Base-by-base conservation (phyloP, 2,888 invertebrate species). In the Nemotelus pantherinus region DNA sequence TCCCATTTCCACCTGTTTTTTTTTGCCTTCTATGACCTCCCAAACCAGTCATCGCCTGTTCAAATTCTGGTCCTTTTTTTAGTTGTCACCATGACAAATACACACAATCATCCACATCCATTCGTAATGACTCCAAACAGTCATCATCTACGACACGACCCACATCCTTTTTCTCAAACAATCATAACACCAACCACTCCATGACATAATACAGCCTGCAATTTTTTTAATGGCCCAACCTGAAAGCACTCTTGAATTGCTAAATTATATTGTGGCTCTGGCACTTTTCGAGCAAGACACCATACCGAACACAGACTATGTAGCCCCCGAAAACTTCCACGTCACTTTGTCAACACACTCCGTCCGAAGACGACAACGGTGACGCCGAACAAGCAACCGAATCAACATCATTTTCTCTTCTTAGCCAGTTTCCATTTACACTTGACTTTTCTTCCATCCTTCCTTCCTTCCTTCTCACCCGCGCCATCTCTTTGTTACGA, bases 231-330 rank as follows among this genome's bases (percentile, higher is more conserved):
- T 70, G 70, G 70, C 25, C 25, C 55, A 43, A 9, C 70, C 50
- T 53, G 70, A 70, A 50, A 70, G 70, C 53, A 53, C 70, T 39
- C 53, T 55, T 70, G 70, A 70, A 70, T 47, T 47, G 55, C 70
- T 53, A 43, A 70, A 70, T 70, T 53, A 70, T 70, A 70, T 70
- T 70, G 70, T 55, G 53, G 70, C 53, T 70, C 53, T 70, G 70
- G 39, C 53, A 43, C 70, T 50, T 70, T 43, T 47, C 53, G 55
- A 10, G 10, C 41, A 41, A 70, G 55, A 25, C 39, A 25, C 25
- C 25, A 25, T 25, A 25, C 25, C 25, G 25, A 25, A 25, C 1
- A 25, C 25, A 25, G 25, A 25, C 25, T 25, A 25, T 25, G 25
- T 25, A 25, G 25, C 25, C 25, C 25, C 25, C 25, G 25, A 25